phyloP scores from a whole-genome alignment of 2,113 vertebrate species.

The Pollimyrus isidori region DNA sequence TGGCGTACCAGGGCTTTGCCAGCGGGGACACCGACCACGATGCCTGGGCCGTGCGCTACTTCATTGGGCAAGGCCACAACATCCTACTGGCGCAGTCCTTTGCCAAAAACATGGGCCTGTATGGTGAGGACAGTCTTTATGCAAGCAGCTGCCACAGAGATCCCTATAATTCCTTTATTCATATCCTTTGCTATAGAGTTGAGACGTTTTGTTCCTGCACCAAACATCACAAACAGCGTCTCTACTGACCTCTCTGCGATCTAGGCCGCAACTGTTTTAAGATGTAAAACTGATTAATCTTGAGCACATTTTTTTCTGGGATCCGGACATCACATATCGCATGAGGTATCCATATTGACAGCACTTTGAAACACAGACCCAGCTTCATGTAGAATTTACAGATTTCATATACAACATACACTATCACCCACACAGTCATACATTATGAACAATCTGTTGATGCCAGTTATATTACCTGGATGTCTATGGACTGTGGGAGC shows the following conservation, averaged over 20 bases:
- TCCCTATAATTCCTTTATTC: conserved; percentile 21
- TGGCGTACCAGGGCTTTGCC: conserved; percentile 95
- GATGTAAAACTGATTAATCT: background rate
- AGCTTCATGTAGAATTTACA: background rate
- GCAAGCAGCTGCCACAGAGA: background rate
- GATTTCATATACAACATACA: background rate
- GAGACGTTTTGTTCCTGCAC: background rate
- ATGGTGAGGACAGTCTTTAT: conserved; percentile 70
- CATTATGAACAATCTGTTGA: background rate
- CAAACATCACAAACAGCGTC: background rate
- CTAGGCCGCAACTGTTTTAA: background rate
- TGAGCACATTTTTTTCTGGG: background rate
- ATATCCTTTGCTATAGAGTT: background rate
- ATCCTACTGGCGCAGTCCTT: conserved; percentile 97
- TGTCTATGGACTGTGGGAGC: background rate
- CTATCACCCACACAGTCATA: background rate
- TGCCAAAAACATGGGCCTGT: conserved; percentile 98
- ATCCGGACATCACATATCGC: background rate
- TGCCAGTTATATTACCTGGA: background rate
- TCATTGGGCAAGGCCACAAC: conserved; percentile 89
- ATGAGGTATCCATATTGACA: background rate
- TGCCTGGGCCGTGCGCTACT: conserved; percentile 90
- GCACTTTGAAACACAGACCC: background rate
- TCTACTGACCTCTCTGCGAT: background rate
- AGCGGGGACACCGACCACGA: conserved; percentile 87